phyloP scores from a whole-genome alignment of 2,888 invertebrate species.

The Parasteatoda lunata region DNA sequence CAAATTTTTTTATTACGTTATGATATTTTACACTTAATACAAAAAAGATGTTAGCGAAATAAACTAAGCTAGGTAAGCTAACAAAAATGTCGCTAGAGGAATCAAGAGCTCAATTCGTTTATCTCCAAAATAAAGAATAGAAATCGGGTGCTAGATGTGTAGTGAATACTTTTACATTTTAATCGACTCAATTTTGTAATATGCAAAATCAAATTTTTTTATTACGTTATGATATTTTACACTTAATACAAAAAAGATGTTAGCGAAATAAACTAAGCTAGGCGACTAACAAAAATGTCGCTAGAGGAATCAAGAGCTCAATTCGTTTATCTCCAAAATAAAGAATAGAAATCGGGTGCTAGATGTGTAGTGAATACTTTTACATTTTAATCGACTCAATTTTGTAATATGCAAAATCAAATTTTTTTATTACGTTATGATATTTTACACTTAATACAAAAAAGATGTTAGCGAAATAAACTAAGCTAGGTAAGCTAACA shows the following conservation, averaged over 20 bases:
- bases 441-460: not conserved
- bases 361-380: slow-evolving; percentile 21
- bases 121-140: slow-evolving; percentile 3
- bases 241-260: slow-evolving; percentile 17
- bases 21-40: not conserved
- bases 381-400: slow-evolving; percentile 19
- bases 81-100: slow-evolving; percentile 27
- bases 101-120: slow-evolving; percentile 39
- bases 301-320: slow-evolving; percentile 45
- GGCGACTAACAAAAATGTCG: slow-evolving; percentile 26
- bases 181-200: too few species aligned
- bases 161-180: slow-evolving; percentile 30
- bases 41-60: slow-evolving; percentile 34
- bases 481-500: slow-evolving; percentile 37
- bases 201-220: too few species aligned
- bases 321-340: slow-evolving; percentile 14
- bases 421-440: too few species aligned
- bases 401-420: too few species aligned
- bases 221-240: too few species aligned
- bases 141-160: slow-evolving; percentile 22
- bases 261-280: slow-evolving; percentile 38
- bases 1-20: too few species aligned
- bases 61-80: slow-evolving; percentile 38
- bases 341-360: slow-evolving; percentile 14
- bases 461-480: slow-evolving; percentile 38